Conservation (phyloP, 2,113 vertebrate species). For the Mesoclemmys tuberculata region DNA sequence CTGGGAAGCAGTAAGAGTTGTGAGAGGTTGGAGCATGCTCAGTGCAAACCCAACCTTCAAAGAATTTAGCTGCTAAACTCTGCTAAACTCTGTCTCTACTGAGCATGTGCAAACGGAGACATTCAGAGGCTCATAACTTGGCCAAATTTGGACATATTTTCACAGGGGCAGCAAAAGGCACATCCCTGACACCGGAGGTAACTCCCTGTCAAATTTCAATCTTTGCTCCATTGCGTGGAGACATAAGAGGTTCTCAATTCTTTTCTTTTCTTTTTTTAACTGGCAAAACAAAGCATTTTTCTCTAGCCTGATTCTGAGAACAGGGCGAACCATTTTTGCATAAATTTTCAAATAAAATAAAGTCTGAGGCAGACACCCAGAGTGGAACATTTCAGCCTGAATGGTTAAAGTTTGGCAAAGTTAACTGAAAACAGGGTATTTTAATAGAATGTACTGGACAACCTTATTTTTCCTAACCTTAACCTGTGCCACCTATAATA, state of each 20-base stretch:
- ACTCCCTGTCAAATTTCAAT: neutral
- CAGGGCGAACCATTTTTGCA: neutral
- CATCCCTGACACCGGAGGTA: no score
- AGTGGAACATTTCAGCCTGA: neutral
- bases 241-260: neutral
- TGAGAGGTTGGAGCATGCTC: neutral
- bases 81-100: neutral
- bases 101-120: neutral
- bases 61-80: neutral
- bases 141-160: neutral
- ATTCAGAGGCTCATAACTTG: neutral
- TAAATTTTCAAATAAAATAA: neutral
- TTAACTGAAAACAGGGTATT: no score
- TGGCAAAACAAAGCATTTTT: no score
- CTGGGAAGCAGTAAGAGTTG: neutral
- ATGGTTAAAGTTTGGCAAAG: no score
- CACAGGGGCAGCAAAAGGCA: no score
- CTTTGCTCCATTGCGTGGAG: neutral
- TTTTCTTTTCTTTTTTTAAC: no score
- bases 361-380: neutral
- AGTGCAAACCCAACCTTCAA: rapidly evolving
- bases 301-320: neutral
- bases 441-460: no score
- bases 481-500: no score
- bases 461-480: no score